These are phyloP conservation scores for Bradysia coprophila DNA, from an alignment of 1,140 invertebrate species.

Conservation along the genomic window DNA sequence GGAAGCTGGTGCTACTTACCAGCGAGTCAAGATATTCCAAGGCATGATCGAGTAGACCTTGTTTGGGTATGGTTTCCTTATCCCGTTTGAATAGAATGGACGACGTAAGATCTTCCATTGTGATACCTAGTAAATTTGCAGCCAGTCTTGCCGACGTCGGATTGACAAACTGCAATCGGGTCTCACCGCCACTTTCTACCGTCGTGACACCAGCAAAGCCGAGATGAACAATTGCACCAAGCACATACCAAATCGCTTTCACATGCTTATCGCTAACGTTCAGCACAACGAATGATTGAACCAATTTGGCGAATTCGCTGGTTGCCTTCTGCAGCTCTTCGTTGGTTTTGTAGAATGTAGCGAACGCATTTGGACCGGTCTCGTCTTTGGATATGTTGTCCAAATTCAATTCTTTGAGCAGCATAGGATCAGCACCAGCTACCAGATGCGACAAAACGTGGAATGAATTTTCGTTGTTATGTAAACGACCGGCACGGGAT, in stretches of 20 bases:
- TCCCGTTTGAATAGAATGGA: conserved; percentile 17
- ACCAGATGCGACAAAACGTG: conserved; percentile 69
- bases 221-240: conserved; percentile 83
- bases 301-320: conserved; percentile 56
- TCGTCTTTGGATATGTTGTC: conserved; percentile 53
- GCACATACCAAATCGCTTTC: conserved; percentile 64
- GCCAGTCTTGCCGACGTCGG: conserved; percentile 67
- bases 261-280: conserved; percentile 58
- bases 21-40: too few relatives aligned
- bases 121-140: conserved; percentile 60
- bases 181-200: conserved; percentile 18
- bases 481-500: conserved; percentile 45
- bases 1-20: too few relatives aligned
- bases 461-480: conserved; percentile 53
- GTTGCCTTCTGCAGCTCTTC: conserved; percentile 65
- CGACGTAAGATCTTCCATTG: conserved; percentile 54
- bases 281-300: conserved; percentile 52
- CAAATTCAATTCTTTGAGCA: conserved; percentile 64
- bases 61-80: too few relatives aligned
- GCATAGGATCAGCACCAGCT: conserved; percentile 57
- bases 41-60: too few relatives aligned
- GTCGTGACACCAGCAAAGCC: conserved; percentile 61
- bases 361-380: conserved; percentile 58
- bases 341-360: conserved; percentile 55
- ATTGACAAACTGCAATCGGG: conserved; percentile 58